These are phyloP conservation scores for Sinella curviseta DNA, from an alignment of 1,140 invertebrate genomes.

Conservation along the genomic window DNA sequence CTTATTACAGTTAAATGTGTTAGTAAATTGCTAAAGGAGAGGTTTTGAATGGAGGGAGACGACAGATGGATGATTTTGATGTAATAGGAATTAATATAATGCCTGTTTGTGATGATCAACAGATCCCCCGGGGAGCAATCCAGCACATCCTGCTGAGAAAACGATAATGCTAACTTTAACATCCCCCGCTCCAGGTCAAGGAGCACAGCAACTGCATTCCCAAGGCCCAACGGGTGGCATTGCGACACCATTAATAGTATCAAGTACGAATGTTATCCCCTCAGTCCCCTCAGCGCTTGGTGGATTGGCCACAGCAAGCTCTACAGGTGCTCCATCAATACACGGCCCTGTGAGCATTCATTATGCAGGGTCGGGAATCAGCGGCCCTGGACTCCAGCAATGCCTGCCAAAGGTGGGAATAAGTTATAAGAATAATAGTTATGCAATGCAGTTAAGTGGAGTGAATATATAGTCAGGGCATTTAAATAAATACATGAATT, in stretches of 20 bases:
- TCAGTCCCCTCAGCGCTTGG: not conserved
- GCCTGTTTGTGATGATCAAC: not conserved
- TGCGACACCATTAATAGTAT: not conserved
- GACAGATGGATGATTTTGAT: too few relatives aligned
- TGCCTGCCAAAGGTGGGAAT: not conserved
- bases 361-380: not conserved
- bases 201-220: not conserved
- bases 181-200: slow-evolving; percentile 1
- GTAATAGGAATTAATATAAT: too few relatives aligned
- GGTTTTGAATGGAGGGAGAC: too few relatives aligned
- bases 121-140: not conserved
- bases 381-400: not conserved
- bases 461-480: too few relatives aligned
- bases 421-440: not conserved
- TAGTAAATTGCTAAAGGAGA: too few relatives aligned
- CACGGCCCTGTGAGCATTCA: not conserved
- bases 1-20: too few relatives aligned
- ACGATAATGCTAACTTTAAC: slow-evolving; percentile 2
- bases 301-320: not conserved
- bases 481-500: not conserved
- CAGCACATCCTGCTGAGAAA: not conserved
- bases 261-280: not conserved
- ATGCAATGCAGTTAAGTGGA: not conserved
- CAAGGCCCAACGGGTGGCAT: not conserved
- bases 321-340: not conserved